Conservation (phyloP, 2,113 vertebrate genomes). For the Gnathonemus longibarbis region DNA sequence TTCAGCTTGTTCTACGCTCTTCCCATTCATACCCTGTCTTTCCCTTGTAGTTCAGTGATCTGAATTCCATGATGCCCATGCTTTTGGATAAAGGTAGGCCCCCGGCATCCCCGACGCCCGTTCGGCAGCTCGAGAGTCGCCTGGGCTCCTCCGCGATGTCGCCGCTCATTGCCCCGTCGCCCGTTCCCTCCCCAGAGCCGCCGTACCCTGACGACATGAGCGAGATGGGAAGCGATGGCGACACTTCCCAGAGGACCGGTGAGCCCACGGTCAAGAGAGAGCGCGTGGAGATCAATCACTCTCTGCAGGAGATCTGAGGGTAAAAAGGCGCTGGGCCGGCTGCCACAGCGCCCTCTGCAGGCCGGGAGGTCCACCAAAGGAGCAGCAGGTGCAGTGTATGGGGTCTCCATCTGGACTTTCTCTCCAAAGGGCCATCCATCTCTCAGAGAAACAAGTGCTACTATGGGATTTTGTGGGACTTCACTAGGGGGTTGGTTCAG, state of each 20-base stretch:
- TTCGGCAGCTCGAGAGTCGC: not conserved
- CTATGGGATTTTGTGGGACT: conserved; percentile 27
- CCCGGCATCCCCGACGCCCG: not conserved
- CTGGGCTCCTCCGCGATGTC: not conserved
- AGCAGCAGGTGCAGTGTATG: conserved; percentile 44
- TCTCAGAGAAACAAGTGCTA: conserved; percentile 18
- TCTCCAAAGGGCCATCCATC: not conserved
- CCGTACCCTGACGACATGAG: conserved; percentile 73
- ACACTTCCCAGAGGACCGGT: conserved; percentile 51
- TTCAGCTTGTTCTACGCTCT: not conserved
- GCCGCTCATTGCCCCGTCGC: not conserved
- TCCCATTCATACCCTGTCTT: conserved; percentile 21
- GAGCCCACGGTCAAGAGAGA: conserved; percentile 87
- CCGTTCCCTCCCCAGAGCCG: conserved; percentile 35
- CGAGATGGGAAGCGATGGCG: conserved; percentile 63
- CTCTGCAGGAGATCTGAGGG: conserved; percentile 81
- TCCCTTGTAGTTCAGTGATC: conserved; percentile 80
- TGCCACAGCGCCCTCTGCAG: not conserved
- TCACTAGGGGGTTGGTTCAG: conserved; percentile 37
- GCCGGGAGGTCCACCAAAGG: not conserved
- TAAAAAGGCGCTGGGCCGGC: not conserved
- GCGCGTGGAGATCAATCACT: conserved; percentile 73
- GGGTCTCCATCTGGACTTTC: conserved; percentile 28
- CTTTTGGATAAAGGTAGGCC: conserved; percentile 83
- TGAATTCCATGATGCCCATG: conserved; percentile 77